These are phyloP conservation scores for Clarias platycephalus DNA, from an alignment of 2,797 vertebrate genomes.

Conservation along the genomic window DNA sequence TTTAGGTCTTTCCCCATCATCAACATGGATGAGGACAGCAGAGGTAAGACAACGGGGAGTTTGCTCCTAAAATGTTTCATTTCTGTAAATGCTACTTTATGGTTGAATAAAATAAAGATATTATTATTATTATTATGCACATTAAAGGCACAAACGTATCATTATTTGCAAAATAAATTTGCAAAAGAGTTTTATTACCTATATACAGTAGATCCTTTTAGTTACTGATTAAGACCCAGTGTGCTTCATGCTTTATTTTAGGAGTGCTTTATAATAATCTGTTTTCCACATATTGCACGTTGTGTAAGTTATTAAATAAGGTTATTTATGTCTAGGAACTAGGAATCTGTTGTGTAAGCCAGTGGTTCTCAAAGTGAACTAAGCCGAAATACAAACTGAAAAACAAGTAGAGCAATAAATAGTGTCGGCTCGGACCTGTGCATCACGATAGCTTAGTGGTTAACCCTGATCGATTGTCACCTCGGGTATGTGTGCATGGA, in stretches of 20 bases:
- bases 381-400: not conserved
- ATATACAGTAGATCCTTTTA: too few relatives aligned
- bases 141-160: not conserved
- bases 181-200: not conserved
- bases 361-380: not conserved
- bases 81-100: not conserved
- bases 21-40: constrained; percentile 77
- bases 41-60: constrained; percentile 65
- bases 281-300: not conserved
- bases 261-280: not conserved
- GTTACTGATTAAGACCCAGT: not conserved
- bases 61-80: not conserved
- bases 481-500: too few relatives aligned
- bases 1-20: not conserved
- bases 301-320: not conserved
- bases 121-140: not conserved
- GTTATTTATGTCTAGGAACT: not conserved
- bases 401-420: not conserved
- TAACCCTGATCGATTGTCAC: too few relatives aligned
- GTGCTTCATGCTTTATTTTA: not conserved
- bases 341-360: not conserved
- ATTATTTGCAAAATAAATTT: not conserved
- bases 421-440: not conserved
- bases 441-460: too few relatives aligned
- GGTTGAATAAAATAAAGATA: not conserved